Percentiles rank a stretch among this genome's conserved stretches.
Evolutionary conservation across 2,888 invertebrate species (phyloP).

Genomic region (Melikaiella ostensackeni): DNA sequence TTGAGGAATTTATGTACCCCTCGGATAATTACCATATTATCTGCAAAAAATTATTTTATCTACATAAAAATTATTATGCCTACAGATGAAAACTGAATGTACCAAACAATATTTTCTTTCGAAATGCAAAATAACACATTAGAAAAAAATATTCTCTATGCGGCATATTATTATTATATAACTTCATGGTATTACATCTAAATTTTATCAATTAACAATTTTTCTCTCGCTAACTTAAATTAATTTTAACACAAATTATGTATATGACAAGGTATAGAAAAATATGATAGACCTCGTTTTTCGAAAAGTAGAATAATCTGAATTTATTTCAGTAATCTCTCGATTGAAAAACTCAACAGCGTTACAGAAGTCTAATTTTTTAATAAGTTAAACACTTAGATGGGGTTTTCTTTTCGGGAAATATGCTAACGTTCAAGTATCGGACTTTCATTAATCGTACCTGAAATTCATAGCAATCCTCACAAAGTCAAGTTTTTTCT

Average conservation of each 20-base stretch:
- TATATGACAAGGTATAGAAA: conserved; percentile 16
- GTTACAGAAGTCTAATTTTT: conserved; percentile 3
- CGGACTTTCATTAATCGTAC: background rate
- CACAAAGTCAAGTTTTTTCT: background rate
- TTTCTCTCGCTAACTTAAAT: background rate
- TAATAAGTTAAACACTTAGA: background rate
- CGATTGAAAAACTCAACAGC: conserved; percentile 9
- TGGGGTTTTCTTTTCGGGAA: background rate
- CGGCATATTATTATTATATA: background rate
- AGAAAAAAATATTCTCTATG: conserved; percentile 1
- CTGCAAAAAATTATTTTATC: background rate
- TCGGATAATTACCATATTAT: conserved; percentile 7
- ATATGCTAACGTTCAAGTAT: background rate
- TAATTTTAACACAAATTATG: background rate
- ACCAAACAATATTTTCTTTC: background rate
- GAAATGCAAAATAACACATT: background rate
- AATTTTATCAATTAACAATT: background rate
- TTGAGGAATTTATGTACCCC: background rate
- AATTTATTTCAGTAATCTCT: background rate
- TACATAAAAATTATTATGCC: background rate
- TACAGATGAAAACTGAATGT: background rate
- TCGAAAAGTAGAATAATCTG: conserved; percentile 19
- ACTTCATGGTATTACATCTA: conserved; percentile 13
- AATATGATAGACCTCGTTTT: conserved; percentile 13
- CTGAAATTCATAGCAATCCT: background rate